These are phyloP conservation scores for Cacatua alba DNA, from an alignment of 2,113 vertebrate species.

Conservation along the genomic window DNA sequence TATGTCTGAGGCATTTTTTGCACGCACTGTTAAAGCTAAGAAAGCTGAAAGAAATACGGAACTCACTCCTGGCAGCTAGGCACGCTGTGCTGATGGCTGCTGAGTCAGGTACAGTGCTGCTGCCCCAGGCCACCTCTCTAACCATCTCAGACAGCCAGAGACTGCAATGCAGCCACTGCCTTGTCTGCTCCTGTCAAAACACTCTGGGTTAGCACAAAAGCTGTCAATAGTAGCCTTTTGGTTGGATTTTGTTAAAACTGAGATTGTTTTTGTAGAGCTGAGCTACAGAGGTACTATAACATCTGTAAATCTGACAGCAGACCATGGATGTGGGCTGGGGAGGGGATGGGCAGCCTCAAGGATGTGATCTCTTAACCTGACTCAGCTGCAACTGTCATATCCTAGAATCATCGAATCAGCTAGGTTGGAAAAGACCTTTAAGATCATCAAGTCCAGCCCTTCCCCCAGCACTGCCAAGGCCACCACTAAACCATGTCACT, in stretches of 20 bases:
- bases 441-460: neutral
- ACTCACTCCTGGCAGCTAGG: neutral
- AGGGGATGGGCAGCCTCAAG: neutral
- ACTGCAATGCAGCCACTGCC: neutral
- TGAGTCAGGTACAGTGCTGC: neutral
- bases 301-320: fast-evolving
- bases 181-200: neutral
- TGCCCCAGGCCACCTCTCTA: neutral
- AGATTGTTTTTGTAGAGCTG: neutral
- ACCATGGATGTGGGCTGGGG: neutral
- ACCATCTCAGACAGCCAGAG: neutral
- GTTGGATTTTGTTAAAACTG: neutral
- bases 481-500: neutral
- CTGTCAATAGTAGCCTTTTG: neutral
- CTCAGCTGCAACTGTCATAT: neutral
- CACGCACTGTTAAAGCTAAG: neutral
- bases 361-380: neutral
- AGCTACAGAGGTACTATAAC: neutral
- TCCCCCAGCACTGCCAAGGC: neutral
- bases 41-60: neutral
- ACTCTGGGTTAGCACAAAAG: neutral
- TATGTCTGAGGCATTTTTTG: neutral
- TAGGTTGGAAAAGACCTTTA: neutral
- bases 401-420: neutral
- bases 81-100: neutral